These are phyloP conservation scores for Lasiurus borealis DNA, from an alignment of 2,113 vertebrate species.

Conservation along the genomic window DNA sequence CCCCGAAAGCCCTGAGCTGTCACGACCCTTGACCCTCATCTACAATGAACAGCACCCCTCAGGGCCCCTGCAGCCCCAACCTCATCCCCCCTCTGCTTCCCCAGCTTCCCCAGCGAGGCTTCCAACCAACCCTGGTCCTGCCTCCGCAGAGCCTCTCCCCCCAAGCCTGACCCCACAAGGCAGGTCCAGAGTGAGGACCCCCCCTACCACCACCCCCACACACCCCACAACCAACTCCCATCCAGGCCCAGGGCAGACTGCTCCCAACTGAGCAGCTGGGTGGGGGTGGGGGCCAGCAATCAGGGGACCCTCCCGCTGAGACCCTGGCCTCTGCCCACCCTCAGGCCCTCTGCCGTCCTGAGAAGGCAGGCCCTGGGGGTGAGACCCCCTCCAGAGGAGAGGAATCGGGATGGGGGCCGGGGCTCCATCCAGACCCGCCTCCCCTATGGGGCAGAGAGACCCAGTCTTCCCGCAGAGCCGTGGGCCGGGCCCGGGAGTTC, in stretches of 20 bases:
- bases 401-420: neutral
- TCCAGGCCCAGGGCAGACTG: neutral
- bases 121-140: neutral
- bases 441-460: fast-evolving
- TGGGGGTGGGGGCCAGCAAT: neutral
- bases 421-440: neutral
- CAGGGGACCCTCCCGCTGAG: neutral
- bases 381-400: neutral
- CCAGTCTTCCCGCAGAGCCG: fast-evolving
- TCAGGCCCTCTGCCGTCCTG: neutral
- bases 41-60: neutral
- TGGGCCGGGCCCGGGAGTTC: too few relatives aligned
- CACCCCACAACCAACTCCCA: too few relatives aligned
- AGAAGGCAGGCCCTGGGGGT: neutral
- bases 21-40: too few relatives aligned
- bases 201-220: neutral
- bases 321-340: neutral
- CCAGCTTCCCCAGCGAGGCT: too few relatives aligned
- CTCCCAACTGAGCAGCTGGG: neutral
- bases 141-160: neutral
- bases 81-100: neutral
- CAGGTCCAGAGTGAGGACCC: neutral
- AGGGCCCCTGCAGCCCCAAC: fast-evolving
- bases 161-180: neutral
- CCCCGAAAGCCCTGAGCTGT: neutral